phyloP scores from a whole-genome alignment of 37 sponge, comb jelly and placozoan genomes.

The Spongia lamella region DNA sequence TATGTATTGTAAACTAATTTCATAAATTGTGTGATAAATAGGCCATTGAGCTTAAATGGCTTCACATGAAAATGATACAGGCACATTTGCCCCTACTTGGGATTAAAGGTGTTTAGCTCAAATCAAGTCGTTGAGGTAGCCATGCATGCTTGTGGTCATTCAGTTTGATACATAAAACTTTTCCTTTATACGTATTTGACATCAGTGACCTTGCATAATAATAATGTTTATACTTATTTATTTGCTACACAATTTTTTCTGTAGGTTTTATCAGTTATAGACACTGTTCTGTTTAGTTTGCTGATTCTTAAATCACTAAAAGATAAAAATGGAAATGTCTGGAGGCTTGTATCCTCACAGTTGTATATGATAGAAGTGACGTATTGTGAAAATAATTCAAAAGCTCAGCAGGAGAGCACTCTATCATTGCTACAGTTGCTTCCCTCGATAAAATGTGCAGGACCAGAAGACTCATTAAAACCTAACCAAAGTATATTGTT shows the following conservation, averaged over 20 bases:
- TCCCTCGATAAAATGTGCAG: slow-evolving; percentile 35
- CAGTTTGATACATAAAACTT: no score
- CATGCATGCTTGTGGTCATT: no score
- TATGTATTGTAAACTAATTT: no score
- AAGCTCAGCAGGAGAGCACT: background rate
- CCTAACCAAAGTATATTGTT: no score
- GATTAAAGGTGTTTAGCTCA: no score
- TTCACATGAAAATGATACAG: no score
- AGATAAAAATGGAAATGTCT: slow-evolving; percentile 64
- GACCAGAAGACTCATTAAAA: slow-evolving; percentile 13
- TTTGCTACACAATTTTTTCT: background rate
- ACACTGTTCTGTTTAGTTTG: slow-evolving; percentile 52
- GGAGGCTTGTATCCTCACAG: slow-evolving; percentile 49
- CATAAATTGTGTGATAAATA: no score
- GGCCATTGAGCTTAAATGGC: no score
- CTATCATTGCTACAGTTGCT: slow-evolving; percentile 36
- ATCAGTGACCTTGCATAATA: no score
- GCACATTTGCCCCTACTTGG: no score
- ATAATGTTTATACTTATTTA: background rate
- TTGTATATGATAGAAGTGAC: slow-evolving; percentile 64
- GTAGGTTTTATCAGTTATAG: slow-evolving; percentile 55
- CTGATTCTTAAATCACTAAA: slow-evolving; percentile 44
- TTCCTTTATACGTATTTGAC: no score
- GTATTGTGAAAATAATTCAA: background rate
- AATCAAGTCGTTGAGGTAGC: no score